Base-by-base conservation (phyloP, 92 coral and sea anemone species). In the Parazoanthus swiftii region DNA sequence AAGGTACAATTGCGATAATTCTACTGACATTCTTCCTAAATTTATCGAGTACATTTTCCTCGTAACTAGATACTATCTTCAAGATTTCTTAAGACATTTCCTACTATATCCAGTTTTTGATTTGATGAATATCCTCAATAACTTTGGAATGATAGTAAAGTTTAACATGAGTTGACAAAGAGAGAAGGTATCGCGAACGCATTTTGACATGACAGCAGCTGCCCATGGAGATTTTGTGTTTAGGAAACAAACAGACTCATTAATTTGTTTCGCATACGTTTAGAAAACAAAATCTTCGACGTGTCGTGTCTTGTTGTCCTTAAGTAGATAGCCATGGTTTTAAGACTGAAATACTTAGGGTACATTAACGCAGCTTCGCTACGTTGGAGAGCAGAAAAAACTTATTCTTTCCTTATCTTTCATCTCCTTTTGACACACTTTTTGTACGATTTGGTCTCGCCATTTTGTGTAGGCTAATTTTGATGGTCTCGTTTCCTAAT, bases 251-350 rank as follows among this genome's bases (percentile, higher is more conserved):
- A 63, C 46, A 81, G 33, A 63, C 50, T 56, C 85, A 81, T 81
- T 81, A 81, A 81, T 81, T 81, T 81, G 85, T 81, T 81, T 81
- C 85, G 85, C 68, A 36, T 25, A 65, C 72, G 85, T 81, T 59
- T n/a, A 81, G 73, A 70, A 81, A 81, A 35, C 50, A 79, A 79
- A 63, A 65, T 54, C 18, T 37, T 81, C 71, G 25, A 43, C 16
- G 21, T 54, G 42, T 37, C 50, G 29, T 26, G n/a, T 16, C 50
- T 15, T 58, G 44, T 63, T 81, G 20, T 66, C 18, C 46, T 35
- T 58, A 2, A 18, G 23, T 58, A 5, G 11, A 16, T 35, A 11
- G n/a, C 7, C 35, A 29, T 76, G 20, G n/a, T 76, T 37, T 76
- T 76, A 63, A 38, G 74, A 29, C 33, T 29, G 33, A 56, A 59